Conservation (phyloP, 1,140 invertebrate genomes). For the Ditylenchus dipsaci region DNA sequence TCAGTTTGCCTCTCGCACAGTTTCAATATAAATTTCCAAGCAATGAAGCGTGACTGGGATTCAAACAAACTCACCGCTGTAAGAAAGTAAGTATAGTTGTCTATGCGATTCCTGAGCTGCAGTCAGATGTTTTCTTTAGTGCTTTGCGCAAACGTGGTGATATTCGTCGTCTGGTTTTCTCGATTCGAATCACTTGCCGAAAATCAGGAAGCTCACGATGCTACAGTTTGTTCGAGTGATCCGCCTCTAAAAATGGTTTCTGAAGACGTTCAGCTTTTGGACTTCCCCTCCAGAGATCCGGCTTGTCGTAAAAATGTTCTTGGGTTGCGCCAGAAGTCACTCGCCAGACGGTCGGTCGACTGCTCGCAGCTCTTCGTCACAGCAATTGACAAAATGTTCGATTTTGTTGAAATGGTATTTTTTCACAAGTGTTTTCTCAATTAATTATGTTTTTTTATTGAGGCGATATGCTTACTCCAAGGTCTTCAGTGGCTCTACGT, state of each 20-base stretch:
- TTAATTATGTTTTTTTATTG: background rate
- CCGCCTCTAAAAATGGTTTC: too few relatives aligned
- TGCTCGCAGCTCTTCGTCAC: background rate
- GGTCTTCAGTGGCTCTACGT: background rate
- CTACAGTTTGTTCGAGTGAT: too few relatives aligned
- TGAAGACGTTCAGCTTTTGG: too few relatives aligned
- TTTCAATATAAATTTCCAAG: too few relatives aligned
- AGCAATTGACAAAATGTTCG: constrained; percentile 7
- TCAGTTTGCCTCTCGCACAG: too few relatives aligned
- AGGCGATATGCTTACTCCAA: background rate
- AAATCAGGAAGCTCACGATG: background rate
- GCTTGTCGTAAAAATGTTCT: too few relatives aligned
- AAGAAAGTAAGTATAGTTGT: too few relatives aligned
- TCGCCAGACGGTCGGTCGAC: background rate
- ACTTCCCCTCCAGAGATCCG: too few relatives aligned
- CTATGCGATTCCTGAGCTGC: too few relatives aligned
- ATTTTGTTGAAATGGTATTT: background rate
- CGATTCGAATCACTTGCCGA: background rate
- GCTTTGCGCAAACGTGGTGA: background rate
- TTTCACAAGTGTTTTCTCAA: background rate
- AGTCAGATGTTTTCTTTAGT: background rate
- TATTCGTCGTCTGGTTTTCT: constrained; percentile 5
- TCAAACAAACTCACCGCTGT: too few relatives aligned
- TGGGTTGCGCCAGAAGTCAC: background rate
- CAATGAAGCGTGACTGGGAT: too few relatives aligned